Evolutionary conservation across 2,797 vertebrate species (phyloP).

Genomic region (Falco biarmicus): DNA sequence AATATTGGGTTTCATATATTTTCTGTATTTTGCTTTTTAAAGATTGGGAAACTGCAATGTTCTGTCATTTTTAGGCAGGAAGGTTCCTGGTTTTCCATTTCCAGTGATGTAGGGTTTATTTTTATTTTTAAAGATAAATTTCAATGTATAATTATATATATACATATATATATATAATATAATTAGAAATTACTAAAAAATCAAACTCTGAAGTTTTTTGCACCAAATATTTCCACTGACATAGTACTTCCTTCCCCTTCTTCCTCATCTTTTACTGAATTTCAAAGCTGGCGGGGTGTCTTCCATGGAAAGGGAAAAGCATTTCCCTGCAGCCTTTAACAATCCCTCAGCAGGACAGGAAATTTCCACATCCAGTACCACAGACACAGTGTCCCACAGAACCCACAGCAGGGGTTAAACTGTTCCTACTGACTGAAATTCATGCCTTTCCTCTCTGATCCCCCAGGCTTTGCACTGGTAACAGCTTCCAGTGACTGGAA

Average conservation of each 20-base stretch:
- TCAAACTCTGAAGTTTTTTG: background rate
- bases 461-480: fast-evolving
- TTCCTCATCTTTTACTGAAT: background rate
- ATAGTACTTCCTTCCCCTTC: background rate
- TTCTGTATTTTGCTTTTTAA: background rate
- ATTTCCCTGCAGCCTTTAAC: background rate
- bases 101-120: background rate
- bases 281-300: background rate
- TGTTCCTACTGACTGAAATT: background rate
- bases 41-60: background rate
- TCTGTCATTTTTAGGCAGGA: background rate
- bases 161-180: no score
- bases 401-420: background rate
- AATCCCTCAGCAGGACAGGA: background rate
- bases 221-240: background rate
- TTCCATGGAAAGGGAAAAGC: background rate
- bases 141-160: background rate
- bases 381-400: background rate
- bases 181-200: background rate
- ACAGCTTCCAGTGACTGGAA: fast-evolving
- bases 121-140: background rate
- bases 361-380: background rate
- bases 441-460: background rate
- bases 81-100: background rate
- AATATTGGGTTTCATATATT: background rate